Evolutionary conservation across 1,140 invertebrate genomes (phyloP), one percentile per base, ranked within the genome.

Genomic region (Bombus sylvicola): DNA sequence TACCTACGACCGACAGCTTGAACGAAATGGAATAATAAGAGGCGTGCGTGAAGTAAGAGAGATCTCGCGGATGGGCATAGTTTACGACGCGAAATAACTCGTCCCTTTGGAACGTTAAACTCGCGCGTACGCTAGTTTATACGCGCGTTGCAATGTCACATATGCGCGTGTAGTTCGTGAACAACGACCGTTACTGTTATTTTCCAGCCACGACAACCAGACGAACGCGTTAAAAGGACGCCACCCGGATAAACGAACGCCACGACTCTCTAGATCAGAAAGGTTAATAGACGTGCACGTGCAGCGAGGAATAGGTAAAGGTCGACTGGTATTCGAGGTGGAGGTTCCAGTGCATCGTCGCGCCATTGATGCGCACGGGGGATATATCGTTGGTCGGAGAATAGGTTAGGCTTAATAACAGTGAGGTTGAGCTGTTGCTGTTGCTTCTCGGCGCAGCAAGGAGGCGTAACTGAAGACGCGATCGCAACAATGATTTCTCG

Each of bases 11-110:
- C 71, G 66, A n/a, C 34, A n/a, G 81, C 62, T 73, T 75, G 88
- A 87, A 89, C 81, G 71, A 87, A 83, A 89, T 78, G 88, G 88
- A 87, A 87, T 87, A 89, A 89, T 87, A 90, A 81, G 87, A 69
- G 72, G 43, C 41, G 53, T 4, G 47, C 18, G 22, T 13, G 28
- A 28, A 41, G 41, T 4, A 28, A n/a, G 47, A 22, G 22, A 37
- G 22, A 5, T 12, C 64, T 13, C 37, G 66, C 25, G 75, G 37
- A 72, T 69, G 81, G 81, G 31, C 47, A 28, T 84, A 62, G 74
- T 84, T 84, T 78, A 84, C 13, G 64, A 31, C 43, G 22, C 31
- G 82, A 47, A 77, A 78, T 74, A 77, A 84, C 43, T 66, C 79
- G 82, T 84, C 66, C 75, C 64, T 43, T 83, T 47, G 28, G 82